Base-by-base conservation (phyloP, 2,888 invertebrate genomes). In the Chromoteleia sp. region DNA sequence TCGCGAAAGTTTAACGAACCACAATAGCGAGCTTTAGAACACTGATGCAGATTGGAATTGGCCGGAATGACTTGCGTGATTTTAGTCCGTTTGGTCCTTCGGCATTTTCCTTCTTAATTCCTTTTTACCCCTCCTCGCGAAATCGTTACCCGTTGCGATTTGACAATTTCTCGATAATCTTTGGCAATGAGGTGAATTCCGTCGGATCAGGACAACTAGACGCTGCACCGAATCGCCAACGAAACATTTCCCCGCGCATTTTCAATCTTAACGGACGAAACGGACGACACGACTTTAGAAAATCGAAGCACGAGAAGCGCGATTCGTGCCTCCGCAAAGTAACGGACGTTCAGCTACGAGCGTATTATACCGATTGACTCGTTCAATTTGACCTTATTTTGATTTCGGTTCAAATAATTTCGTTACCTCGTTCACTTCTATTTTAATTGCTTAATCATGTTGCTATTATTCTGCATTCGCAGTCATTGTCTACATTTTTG, bases 161-260 rank as follows among this genome's bases (percentile, higher is more conserved):
- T 85, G 86, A 85, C 84, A 85, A 86, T 86, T 85, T 82, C 80
- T 83, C 84, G 82, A 85, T 85, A 85, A 85, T 86, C 82, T 83
- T 54, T 21, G 48, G 56, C 70, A 82, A 84, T 70, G 81, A 83
- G 78, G 73, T 59, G 75, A 83, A 84, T 84, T 85, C 79, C 68
- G 78, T 81, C 39, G 25, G 45, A 68, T 71, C 67, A 50, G 45
- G 48, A 71, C 77, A 58, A 74, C 33, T 77, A 12, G 41, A 15
- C 41, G 68, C 41, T 74, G 48, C 68, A 14, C 25, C 59, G 59
- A 75, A 77, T 70, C 33, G 54, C 63, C 59, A 74, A 73, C 63
- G 68, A 54, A 73, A 81, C 50, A 45, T 67, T 75, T 73, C 61
- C 68, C 67, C 71, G 39, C 52, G 19, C 52, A 68, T 73, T 79